Evolutionary conservation across 2,888 invertebrate species (phyloP), one percentile per base, ranked within the genome.

Genomic region (Drosophila cyrtoloma): DNA sequence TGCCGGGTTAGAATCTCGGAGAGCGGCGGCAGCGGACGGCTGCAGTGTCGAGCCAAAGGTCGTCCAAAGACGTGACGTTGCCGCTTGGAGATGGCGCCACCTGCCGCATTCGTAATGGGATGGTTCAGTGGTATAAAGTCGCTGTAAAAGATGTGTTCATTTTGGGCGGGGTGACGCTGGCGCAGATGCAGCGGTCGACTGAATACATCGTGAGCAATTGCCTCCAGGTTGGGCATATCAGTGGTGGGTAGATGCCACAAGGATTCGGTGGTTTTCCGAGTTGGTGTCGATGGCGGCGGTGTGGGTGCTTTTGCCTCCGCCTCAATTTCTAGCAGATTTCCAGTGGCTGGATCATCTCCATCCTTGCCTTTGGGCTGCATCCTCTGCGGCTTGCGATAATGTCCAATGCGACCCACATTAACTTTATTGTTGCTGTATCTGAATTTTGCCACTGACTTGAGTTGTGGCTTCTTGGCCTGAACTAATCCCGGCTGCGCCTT

Each of bases 81-180:
- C 1, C 53, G 67, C 65, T 87, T 87, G 1, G 87, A 84, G 12
- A 87, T 79, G 33, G 87, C 87, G 6, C 87, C 87, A 1, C 85
- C 75, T 0, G 71, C 50, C 0, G 55, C 7, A 47, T 90, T 69
- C 3, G 77, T 82, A 5, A 90, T 86, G 26, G 84, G 82, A 9
- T 51, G 61, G 4, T 53, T 55, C 52, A 86, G 39, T 1, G 89
- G 89, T 39, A 78, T 73, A 9, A 84, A 71, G 22, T 79, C 75
- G 28, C 75, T 82, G 12, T 74, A 71, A 30, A 74, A 77, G 4
- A 75, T 35, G 60, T 80, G 78, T 3, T 63, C 70, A 19, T 64
- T 62, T 39, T 59, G 57, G 44, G 22, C 62, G 10, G 63, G 14
- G 7, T 67, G 68, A 3, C n/a, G 57, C 28, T 59, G 50, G 60